Conservation (phyloP, 2,888 invertebrate genomes). For the Sarcophaga rosellei region DNA sequence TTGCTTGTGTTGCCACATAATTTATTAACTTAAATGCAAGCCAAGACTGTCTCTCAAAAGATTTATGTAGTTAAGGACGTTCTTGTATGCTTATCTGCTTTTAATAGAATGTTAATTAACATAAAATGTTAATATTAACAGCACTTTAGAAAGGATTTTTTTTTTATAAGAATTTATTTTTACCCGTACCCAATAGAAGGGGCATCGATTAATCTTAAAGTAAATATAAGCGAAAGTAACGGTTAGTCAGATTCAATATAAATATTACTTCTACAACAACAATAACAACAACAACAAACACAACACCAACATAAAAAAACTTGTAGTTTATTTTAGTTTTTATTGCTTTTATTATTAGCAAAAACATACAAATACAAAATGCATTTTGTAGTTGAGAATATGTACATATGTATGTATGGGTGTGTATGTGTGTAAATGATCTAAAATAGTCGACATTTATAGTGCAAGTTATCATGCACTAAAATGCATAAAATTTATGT, state of each 20-base stretch:
- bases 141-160: no score
- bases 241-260: conserved; percentile 34
- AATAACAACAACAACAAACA: no score
- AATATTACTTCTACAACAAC: conserved; percentile 4
- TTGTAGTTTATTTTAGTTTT: conserved; percentile 3
- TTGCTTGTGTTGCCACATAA: no score
- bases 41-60: no score
- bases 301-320: conserved; percentile 6
- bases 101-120: no score
- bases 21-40: no score
- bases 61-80: no score
- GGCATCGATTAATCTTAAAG: conserved; percentile 15
- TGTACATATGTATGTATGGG: conserved; percentile 3
- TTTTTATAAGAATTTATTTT: conserved; percentile 1
- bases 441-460: conserved; percentile 45
- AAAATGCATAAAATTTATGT: conserved; percentile 61
- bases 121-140: no score
- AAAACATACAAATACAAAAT: background rate
- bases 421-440: conserved; percentile 24
- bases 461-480: conserved; percentile 57
- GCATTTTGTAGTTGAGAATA: background rate
- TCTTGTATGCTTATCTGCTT: no score
- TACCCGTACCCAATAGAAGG: background rate
- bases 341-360: conserved; percentile 22
- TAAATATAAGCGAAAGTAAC: conserved; percentile 56